A percentile compares a stretch with the other conserved stretches of the same genome.
Conservation (phyloP, 2,797 vertebrate species). For the Spinibarbus caldwelli region DNA sequence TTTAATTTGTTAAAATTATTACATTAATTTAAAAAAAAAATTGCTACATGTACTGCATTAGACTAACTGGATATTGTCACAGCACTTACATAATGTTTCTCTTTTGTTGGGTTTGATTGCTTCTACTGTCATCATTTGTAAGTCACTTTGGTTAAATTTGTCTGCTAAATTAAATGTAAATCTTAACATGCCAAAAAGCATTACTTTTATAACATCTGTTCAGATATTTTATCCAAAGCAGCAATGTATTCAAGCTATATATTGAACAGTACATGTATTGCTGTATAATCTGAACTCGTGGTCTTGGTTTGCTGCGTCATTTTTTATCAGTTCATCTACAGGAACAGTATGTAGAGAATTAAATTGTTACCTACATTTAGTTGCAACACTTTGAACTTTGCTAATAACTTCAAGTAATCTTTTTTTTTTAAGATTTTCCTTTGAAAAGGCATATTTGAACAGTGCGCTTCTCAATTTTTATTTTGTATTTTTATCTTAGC, state of each 20-base stretch:
- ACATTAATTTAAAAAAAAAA: neutral
- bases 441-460: neutral
- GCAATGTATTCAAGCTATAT: neutral
- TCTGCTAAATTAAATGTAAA: neutral
- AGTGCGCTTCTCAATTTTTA: conserved; percentile 44
- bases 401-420: neutral
- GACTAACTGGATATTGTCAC: neutral
- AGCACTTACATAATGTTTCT: neutral
- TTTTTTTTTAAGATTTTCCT: conserved; percentile 41
- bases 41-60: neutral
- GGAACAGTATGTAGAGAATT: neutral
- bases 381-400: conserved; percentile 9
- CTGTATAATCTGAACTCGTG: neutral
- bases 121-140: neutral
- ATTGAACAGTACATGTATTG: neutral
- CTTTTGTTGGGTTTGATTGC: neutral
- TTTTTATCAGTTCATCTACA: too few relatives aligned
- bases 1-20: neutral
- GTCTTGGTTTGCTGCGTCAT: neutral
- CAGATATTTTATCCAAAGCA: neutral
- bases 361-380: neutral
- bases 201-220: neutral
- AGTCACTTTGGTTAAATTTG: neutral
- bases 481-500: conserved; percentile 5
- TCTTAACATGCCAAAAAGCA: neutral